phyloP scores from a whole-genome alignment of 2,888 invertebrate genomes.

The Megalurothrips usitatus region DNA sequence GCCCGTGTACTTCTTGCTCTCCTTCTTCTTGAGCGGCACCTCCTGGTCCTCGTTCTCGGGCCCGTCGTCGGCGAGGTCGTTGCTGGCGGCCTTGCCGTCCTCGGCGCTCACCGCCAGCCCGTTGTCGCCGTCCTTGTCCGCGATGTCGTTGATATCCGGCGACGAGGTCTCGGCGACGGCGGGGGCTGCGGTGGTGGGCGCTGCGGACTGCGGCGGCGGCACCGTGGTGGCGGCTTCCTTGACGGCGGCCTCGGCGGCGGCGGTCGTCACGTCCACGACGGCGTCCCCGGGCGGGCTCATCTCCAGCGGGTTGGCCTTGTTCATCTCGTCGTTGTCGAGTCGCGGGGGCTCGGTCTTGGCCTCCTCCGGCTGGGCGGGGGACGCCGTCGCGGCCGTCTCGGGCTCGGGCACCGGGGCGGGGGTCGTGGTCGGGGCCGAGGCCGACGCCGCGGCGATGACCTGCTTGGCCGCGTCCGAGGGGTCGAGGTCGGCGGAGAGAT shows the following conservation, averaged over 20 bases:
- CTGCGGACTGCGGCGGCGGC: neutral
- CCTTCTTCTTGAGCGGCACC: constrained; percentile 37
- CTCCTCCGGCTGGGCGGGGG: constrained; percentile 45
- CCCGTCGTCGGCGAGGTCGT: constrained; percentile 41
- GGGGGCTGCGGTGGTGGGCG: neutral
- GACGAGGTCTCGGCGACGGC: constrained; percentile 23
- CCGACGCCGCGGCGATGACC: neutral
- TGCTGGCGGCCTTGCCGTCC: constrained; percentile 34
- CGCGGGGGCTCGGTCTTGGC: constrained; percentile 46
- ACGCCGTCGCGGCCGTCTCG: constrained; percentile 38
- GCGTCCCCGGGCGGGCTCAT: constrained; percentile 41
- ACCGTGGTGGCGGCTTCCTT: neutral
- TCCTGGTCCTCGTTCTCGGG: constrained; percentile 40
- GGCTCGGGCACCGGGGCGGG: neutral
- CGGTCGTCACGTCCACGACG: constrained; percentile 40
- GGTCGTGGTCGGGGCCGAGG: neutral
- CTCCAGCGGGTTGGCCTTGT: constrained; percentile 51
- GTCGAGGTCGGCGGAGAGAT: neutral
- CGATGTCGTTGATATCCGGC: constrained; percentile 27
- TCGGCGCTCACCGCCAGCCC: constrained; percentile 41
- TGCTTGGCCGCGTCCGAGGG: neutral
- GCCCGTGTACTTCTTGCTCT: constrained; percentile 37
- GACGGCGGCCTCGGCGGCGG: constrained; percentile 31
- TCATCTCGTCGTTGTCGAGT: constrained; percentile 52
- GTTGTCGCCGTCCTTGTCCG: constrained; percentile 35